Evolutionary conservation across 2,113 vertebrate genomes (phyloP).

Genomic region (Mormyrus iriodes): DNA sequence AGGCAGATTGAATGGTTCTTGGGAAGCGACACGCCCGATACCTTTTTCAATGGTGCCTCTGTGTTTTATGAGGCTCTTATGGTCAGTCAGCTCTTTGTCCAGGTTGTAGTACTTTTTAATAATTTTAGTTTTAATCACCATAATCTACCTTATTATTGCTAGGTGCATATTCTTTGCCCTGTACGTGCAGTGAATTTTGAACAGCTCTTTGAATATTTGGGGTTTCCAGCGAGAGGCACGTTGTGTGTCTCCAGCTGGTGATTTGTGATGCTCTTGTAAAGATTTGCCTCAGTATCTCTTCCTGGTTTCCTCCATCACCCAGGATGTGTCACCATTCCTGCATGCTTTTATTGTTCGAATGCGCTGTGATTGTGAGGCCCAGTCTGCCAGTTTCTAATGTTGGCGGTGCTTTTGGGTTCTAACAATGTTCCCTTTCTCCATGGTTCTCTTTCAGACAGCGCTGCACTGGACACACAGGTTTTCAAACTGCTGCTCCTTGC

Average conservation of each 20-base stretch:
- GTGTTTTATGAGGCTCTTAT: neutral
- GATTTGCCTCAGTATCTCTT: neutral
- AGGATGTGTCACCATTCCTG: neutral
- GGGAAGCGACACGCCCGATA: neutral
- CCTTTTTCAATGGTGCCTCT: neutral
- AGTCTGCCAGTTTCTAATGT: neutral
- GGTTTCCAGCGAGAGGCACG: neutral
- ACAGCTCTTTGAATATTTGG: neutral
- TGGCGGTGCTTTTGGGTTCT: slow-evolving; percentile 44
- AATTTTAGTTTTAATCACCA: neutral
- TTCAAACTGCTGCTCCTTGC: slow-evolving; percentile 57
- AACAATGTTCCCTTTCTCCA: slow-evolving; percentile 66
- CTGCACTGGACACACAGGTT: slow-evolving; percentile 96
- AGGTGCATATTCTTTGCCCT: neutral
- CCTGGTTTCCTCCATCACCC: neutral
- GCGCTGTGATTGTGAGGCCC: neutral
- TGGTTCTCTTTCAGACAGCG: slow-evolving; percentile 86
- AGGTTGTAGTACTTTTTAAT: neutral
- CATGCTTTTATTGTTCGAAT: neutral
- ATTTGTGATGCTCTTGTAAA: neutral
- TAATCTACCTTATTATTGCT: neutral
- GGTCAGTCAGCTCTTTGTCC: neutral
- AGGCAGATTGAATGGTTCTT: neutral
- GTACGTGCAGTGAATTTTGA: neutral
- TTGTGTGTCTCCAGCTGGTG: neutral